phyloP scores from a whole-genome alignment of 2,113 vertebrate species.

The Manacus vitellinus region DNA sequence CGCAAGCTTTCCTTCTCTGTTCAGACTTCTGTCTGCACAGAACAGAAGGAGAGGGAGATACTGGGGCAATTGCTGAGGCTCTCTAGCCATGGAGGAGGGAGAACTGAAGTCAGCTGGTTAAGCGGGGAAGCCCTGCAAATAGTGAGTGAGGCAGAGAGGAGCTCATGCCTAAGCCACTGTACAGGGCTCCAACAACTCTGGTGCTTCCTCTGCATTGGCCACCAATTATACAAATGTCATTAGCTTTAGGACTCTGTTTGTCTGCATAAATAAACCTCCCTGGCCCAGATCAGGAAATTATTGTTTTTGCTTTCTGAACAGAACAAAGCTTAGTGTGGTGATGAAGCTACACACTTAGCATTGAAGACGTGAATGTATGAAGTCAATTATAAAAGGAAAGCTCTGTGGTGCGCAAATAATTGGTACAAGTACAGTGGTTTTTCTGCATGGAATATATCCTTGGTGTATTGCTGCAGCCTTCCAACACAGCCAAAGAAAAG shows the following conservation, averaged over 20 bases:
- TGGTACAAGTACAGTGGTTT: neutral
- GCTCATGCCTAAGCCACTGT: neutral
- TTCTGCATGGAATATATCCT: neutral
- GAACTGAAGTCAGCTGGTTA: neutral
- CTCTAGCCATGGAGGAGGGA: neutral
- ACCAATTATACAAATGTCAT: conserved; percentile 20
- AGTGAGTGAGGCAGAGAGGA: neutral
- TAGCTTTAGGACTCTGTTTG: neutral
- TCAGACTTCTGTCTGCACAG: neutral
- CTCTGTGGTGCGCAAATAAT: conserved; percentile 15
- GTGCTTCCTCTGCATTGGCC: neutral
- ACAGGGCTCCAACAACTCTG: neutral
- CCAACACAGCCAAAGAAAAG: neutral
- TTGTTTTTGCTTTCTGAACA: conserved; percentile 7
- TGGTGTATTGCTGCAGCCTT: neutral
- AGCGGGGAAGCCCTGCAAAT: neutral
- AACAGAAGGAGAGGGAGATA: neutral
- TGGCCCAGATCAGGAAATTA: conserved; percentile 34
- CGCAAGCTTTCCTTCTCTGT: neutral
- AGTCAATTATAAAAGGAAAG: conserved; percentile 56
- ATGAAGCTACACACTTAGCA: conserved; percentile 24
- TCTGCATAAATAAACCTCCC: conserved; percentile 47
- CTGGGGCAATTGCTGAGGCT: neutral
- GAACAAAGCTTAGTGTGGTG: conserved; percentile 41
- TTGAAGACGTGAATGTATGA: conserved; percentile 24